A percentile compares a stretch with the other conserved stretches of the same genome.
phyloP scores from a whole-genome alignment of 1,140 invertebrate species.

The Hycleus phaleratus region DNA sequence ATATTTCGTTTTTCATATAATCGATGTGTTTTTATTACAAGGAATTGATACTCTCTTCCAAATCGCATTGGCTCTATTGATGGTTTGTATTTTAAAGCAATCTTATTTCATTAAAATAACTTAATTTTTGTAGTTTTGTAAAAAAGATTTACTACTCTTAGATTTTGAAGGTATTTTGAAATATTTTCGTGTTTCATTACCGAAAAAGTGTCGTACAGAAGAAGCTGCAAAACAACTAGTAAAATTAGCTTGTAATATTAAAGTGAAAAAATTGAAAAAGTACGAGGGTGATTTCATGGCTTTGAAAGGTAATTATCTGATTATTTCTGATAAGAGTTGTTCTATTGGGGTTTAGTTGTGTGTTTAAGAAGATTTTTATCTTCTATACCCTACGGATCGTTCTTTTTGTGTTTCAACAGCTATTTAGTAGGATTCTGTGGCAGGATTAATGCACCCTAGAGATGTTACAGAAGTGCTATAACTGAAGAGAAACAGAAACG shows the following conservation, averaged over 20 bases:
- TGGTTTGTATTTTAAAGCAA: conserved; percentile 44
- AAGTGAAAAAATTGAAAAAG: conserved; percentile 91
- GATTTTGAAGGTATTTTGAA: conserved; percentile 97
- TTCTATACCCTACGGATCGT: not conserved
- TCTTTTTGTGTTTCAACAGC: no score
- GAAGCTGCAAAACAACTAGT: conserved; percentile 83
- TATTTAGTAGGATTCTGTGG: no score
- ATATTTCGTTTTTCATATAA: conserved; percentile 93
- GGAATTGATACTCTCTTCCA: conserved; percentile 93
- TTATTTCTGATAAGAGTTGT: not conserved
- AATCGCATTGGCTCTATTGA: conserved; percentile 88
- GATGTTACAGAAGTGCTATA: no score
- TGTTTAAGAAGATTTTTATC: not conserved
- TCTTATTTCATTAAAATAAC: not conserved
- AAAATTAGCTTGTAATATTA: conserved; percentile 81
- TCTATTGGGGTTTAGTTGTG: not conserved
- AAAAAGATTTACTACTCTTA: conserved; percentile 86
- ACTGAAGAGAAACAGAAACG: no score
- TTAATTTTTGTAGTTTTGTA: conserved; percentile 55
- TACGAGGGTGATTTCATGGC: conserved; percentile 89
- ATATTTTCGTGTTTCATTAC: conserved; percentile 89
- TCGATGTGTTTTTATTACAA: conserved; percentile 92
- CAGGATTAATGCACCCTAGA: no score
- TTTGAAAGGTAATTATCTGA: conserved; percentile 59
- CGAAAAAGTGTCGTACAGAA: conserved; percentile 91